phyloP scores from a whole-genome alignment of 2,888 invertebrate species.

The Epinotia demarniana region DNA sequence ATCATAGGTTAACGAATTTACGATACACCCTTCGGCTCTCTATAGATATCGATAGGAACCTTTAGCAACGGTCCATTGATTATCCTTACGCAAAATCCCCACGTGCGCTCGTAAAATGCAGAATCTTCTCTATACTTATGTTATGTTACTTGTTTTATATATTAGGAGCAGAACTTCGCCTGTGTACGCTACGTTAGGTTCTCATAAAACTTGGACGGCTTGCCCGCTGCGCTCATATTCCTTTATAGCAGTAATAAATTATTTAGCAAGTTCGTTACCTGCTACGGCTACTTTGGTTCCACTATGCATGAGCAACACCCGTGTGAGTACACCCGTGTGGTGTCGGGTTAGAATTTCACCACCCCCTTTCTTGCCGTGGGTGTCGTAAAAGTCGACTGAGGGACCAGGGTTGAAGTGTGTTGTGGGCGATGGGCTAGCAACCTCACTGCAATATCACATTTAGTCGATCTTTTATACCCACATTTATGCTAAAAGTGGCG shows the following conservation, averaged over 20 bases:
- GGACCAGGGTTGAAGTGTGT: too few relatives aligned
- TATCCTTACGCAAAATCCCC: background rate
- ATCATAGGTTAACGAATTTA: background rate
- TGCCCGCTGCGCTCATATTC: constrained; percentile 20
- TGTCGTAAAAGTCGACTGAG: too few relatives aligned
- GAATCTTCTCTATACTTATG: background rate
- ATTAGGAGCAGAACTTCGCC: constrained; percentile 1
- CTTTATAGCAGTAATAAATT: constrained; percentile 25
- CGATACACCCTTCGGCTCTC: background rate
- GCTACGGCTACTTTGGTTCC: constrained; percentile 5
- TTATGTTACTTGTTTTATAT: background rate
- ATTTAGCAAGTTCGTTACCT: constrained; percentile 19
- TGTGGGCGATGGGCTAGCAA: too few relatives aligned
- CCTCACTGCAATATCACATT: too few relatives aligned
- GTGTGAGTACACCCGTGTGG: too few relatives aligned
- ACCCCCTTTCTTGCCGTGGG: too few relatives aligned
- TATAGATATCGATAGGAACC: background rate
- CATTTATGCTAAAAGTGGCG: too few relatives aligned
- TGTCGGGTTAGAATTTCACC: too few relatives aligned
- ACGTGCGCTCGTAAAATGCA: constrained; percentile 22
- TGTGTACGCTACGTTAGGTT: constrained; percentile 19
- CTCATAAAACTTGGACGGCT: constrained; percentile 25
- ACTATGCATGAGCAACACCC: background rate
- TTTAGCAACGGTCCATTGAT: background rate
- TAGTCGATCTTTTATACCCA: too few relatives aligned